These are phyloP conservation scores for Drosophila pectinifera DNA, from an alignment of 1,140 invertebrate genomes.

Conservation along the genomic window DNA sequence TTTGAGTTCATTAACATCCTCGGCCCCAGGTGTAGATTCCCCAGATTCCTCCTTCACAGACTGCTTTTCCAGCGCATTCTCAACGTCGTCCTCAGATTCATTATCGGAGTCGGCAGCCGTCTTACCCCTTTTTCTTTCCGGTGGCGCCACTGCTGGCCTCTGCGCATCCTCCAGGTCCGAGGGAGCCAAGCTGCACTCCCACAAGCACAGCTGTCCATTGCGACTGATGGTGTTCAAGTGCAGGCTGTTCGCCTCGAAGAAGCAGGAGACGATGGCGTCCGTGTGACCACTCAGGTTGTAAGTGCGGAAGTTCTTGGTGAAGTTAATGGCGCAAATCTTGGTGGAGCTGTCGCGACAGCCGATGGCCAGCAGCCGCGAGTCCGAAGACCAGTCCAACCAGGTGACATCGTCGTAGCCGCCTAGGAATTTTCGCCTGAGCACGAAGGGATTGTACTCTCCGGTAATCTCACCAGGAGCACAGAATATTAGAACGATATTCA, in stretches of 20 bases:
- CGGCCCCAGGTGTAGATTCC: constrained; percentile 63
- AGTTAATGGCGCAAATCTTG: constrained; percentile 91
- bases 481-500: constrained; percentile 95
- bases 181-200: constrained; percentile 91
- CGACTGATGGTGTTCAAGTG: constrained; percentile 91
- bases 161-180: constrained; percentile 85
- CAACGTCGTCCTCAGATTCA: constrained; percentile 88
- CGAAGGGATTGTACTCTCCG: constrained; percentile 95
- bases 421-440: constrained; percentile 93
- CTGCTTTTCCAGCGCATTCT: constrained; percentile 86
- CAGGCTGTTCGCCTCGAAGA: constrained; percentile 94
- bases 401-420: constrained; percentile 92
- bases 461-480: constrained; percentile 92
- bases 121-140: constrained; percentile 25
- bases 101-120: constrained; percentile 53
- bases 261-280: constrained; percentile 92
- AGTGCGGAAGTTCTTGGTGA: constrained; percentile 90
- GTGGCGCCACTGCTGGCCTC: constrained; percentile 83
- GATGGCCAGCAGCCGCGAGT: constrained; percentile 93
- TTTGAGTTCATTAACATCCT: constrained; percentile 81
- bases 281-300: constrained; percentile 92
- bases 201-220: constrained; percentile 92
- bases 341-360: constrained; percentile 95
- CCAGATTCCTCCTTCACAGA: constrained; percentile 85
- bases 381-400: constrained; percentile 95